Base-by-base conservation (phyloP, 2,113 vertebrate species). In the Oreochromis tanganicae region DNA sequence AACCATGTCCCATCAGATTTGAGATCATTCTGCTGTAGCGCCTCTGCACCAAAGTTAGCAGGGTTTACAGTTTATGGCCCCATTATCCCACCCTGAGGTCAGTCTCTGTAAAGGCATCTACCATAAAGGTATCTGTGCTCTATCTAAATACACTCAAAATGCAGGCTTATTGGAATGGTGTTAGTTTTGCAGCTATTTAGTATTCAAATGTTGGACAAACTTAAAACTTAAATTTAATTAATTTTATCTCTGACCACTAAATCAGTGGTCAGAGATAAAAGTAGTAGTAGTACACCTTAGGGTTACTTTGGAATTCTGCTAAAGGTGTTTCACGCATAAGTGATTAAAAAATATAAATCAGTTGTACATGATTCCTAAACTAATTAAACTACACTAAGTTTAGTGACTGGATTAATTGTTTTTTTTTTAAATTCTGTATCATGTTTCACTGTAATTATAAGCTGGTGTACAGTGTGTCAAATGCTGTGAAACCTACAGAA, bases 51-150 rank as follows among this genome's bases (percentile, higher is more conserved):
- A n/a, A 50, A 56, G 10, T 61, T 48, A 50, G 27, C 46, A 21
- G 27, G 5, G n/a, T 34, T 82, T 59, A 50, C 24, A 32, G 43
- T 50, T 41, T 6, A 11, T 13, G 27, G 50, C 32, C 34, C 46
- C 5, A 12, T 43, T 7, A 41, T 81, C 4, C 85, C 91, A 86
- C 79, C 82, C 90, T 27, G 88, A 82, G 86, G 89, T 71, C 92
- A 90, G 84, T 87, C 79, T 91, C n/a, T 78, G 55, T 84, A 79
- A 89, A 83, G n/a, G 43, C 29, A 55, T 73, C 27, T 19, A 61
- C 57, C 29, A 61, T 61, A 61, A 61, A 61, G 57, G 57, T 2
- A 73, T 29, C 1, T 48, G 41, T 75, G 68, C 41, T 48, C 14
- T 27, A 46, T 46, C 14, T 48, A 75, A 48, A 29, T 29, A 19